phyloP scores from a whole-genome alignment of 2,113 vertebrate genomes.

The Eupsittula cactorum region DNA sequence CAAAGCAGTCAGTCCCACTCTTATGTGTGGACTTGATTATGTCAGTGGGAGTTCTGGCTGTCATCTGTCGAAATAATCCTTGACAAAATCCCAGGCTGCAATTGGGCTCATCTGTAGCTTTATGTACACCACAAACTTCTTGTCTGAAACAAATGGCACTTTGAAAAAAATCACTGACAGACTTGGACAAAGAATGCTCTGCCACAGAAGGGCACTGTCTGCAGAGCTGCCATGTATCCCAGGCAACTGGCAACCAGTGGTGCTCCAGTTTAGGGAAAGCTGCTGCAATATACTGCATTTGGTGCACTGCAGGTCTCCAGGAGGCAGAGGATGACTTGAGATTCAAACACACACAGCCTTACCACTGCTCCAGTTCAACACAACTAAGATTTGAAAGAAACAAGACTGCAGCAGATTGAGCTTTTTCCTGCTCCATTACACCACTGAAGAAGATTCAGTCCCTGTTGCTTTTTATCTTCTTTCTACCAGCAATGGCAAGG shows the following conservation, averaged over 20 bases:
- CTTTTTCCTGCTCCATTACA: not conserved
- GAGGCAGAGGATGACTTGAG: not conserved
- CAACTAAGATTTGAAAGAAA: not conserved
- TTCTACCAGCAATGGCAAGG: not conserved
- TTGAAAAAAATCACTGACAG: conserved; percentile 51
- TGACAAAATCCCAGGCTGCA: conserved; percentile 22
- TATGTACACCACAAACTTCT: conserved; percentile 10
- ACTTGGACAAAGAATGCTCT: not conserved
- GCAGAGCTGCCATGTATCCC: not conserved
- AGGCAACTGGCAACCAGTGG: not conserved
- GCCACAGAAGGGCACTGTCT: not conserved
- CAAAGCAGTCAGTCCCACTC: conserved; percentile 15
- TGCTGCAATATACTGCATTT: not conserved
- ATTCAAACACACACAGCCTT: not conserved
- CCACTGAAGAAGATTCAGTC: not conserved
- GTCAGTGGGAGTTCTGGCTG: conserved; percentile 34
- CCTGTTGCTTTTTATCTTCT: not conserved
- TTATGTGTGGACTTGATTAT: conserved; percentile 1
- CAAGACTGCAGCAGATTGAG: not conserved
- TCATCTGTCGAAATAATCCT: conserved; percentile 38
- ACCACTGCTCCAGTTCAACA: not conserved
- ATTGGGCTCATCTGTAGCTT: not conserved
- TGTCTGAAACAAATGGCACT: conserved; percentile 14
- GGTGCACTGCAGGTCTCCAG: not conserved
- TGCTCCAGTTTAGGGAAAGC: not conserved